Conservation (phyloP, 2,888 invertebrate species). For the Orthonychiurus folsomi region DNA sequence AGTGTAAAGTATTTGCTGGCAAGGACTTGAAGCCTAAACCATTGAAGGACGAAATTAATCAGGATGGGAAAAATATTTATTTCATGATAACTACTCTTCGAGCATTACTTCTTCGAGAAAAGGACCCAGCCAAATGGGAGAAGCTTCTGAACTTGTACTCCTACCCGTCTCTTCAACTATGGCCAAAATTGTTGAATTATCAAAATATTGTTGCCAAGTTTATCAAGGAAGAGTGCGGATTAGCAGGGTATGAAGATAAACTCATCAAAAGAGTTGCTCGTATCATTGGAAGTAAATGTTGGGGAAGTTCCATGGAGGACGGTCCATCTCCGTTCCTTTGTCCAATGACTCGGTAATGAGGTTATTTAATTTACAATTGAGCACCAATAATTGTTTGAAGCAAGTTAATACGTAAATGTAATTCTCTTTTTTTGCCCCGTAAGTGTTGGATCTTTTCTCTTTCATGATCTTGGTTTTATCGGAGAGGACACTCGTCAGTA, state of each 20-base stretch:
- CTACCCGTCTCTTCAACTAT: no score
- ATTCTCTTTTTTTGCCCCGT: background rate
- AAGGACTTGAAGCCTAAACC: background rate
- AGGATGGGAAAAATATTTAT: background rate
- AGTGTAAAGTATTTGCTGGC: background rate
- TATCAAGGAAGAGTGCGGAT: no score
- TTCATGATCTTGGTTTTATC: background rate
- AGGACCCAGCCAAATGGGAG: background rate
- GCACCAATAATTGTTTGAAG: background rate
- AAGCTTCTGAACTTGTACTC: background rate
- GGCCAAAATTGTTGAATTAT: no score
- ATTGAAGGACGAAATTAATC: background rate
- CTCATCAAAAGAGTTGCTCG: no score
- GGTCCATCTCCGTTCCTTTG: no score
- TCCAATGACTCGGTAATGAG: background rate
- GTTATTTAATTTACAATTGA: background rate
- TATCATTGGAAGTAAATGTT: no score
- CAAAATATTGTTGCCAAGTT: no score
- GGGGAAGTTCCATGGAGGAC: no score
- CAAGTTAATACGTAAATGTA: background rate
- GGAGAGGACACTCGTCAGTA: background rate
- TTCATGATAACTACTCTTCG: background rate
- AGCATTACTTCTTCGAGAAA: background rate
- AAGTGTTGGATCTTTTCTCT: background rate
- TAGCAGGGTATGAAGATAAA: no score